These are phyloP conservation scores for Lepeophtheirus nordmannii DNA, from an alignment of 2,888 invertebrate genomes.

Conservation along the genomic window DNA sequence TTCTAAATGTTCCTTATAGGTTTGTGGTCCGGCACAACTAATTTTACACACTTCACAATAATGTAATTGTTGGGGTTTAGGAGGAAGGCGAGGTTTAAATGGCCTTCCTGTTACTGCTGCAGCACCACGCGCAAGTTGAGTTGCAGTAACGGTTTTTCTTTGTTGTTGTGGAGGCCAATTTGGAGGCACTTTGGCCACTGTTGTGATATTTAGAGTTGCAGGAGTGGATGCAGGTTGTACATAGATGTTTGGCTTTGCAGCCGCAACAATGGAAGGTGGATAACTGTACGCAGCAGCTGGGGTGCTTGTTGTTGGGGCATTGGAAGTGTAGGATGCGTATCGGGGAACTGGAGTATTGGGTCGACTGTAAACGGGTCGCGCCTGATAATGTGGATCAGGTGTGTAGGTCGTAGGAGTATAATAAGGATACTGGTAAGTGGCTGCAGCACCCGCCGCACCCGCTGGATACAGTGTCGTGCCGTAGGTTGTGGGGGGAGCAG, in stretches of 20 bases:
- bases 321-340: not conserved
- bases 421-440: not conserved
- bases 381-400: slow-evolving; percentile 12
- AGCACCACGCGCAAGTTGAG: not conserved
- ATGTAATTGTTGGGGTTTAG: slow-evolving; percentile 80
- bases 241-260: slow-evolving; percentile 8
- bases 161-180: slow-evolving; percentile 7
- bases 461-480: not conserved
- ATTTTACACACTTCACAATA: slow-evolving; percentile 99
- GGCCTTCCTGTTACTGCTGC: not conserved
- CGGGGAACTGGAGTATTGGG: not conserved
- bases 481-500: slow-evolving; percentile 23
- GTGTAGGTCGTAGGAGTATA: slow-evolving; percentile 6
- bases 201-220: not conserved
- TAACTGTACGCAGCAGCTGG: slow-evolving; percentile 10
- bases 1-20: slow-evolving; percentile 88
- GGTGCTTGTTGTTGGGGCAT: not conserved
- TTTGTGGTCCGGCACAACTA: slow-evolving; percentile 86
- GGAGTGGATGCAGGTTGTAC: slow-evolving; percentile 5
- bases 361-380: slow-evolving; percentile 11
- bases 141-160: not conserved
- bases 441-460: not conserved
- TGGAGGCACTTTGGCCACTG: not conserved
- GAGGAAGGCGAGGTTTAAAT: slow-evolving; percentile 46
- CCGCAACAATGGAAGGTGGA: slow-evolving; percentile 2